Conservation (phyloP, 2,113 vertebrate species). For the Psophia crepitans region DNA sequence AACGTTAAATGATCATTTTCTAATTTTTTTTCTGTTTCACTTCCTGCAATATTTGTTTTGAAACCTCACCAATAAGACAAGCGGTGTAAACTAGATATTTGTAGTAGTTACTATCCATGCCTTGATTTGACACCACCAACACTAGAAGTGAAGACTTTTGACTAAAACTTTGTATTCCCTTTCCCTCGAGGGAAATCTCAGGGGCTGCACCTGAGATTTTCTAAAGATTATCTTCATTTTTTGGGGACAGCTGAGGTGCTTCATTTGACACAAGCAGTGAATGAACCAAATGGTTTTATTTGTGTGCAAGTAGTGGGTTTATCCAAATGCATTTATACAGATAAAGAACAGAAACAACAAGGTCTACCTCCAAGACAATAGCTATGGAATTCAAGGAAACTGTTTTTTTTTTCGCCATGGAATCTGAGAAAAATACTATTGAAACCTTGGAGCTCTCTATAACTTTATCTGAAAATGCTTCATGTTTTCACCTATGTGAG, state of each 20-base stretch:
- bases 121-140: background rate
- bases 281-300: background rate
- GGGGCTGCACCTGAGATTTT: background rate
- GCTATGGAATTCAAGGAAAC: background rate
- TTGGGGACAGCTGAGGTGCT: background rate
- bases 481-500: background rate
- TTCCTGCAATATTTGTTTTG: background rate
- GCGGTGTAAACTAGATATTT: background rate
- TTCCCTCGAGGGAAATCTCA: background rate
- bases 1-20: background rate
- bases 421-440: background rate
- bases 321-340: background rate
- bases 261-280: background rate
- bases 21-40: background rate
- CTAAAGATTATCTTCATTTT: background rate
- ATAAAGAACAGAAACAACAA: background rate
- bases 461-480: background rate
- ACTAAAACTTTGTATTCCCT: background rate
- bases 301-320: background rate
- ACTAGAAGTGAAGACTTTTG: background rate
- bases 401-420: background rate
- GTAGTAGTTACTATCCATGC: background rate
- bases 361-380: background rate
- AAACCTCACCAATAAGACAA: background rate
- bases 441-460: background rate